phyloP scores from a whole-genome alignment of 2,797 vertebrate genomes.

The Natrix natrix region DNA sequence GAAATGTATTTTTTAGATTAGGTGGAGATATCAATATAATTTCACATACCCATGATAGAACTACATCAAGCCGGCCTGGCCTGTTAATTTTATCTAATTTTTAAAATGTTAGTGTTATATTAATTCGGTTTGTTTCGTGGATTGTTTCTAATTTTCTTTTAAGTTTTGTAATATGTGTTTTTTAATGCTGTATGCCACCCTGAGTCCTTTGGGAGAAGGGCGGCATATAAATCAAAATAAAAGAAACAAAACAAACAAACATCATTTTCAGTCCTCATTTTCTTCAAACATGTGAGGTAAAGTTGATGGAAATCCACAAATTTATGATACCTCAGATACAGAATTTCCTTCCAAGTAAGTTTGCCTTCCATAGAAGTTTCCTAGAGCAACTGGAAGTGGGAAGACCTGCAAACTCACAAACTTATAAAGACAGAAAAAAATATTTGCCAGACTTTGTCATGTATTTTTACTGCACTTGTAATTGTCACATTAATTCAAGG shows the following conservation, averaged over 20 bases:
- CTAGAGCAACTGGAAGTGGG: constrained; percentile 21
- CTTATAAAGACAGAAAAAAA: constrained; percentile 32
- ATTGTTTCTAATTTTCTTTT: too few relatives aligned
- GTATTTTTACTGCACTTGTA: constrained; percentile 54
- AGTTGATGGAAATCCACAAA: neutral
- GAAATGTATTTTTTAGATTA: neutral
- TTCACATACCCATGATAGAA: neutral
- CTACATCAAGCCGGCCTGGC: neutral
- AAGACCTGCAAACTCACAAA: constrained; percentile 2
- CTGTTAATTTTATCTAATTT: too few relatives aligned
- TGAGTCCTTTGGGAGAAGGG: too few relatives aligned
- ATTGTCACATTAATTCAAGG: constrained; percentile 28
- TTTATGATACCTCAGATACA: neutral
- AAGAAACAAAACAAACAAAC: too few relatives aligned
- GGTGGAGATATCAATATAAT: neutral
- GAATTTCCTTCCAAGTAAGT: neutral
- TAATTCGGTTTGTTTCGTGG: too few relatives aligned
- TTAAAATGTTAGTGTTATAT: too few relatives aligned
- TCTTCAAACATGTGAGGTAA: neutral
- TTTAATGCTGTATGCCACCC: too few relatives aligned
- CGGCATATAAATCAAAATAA: too few relatives aligned
- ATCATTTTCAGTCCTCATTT: neutral
- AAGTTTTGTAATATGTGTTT: too few relatives aligned
- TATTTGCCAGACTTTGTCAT: constrained; percentile 50
- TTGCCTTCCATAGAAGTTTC: neutral